Conservation (phyloP, 2,113 vertebrate genomes). For the Melanotaenia duboulayi region DNA sequence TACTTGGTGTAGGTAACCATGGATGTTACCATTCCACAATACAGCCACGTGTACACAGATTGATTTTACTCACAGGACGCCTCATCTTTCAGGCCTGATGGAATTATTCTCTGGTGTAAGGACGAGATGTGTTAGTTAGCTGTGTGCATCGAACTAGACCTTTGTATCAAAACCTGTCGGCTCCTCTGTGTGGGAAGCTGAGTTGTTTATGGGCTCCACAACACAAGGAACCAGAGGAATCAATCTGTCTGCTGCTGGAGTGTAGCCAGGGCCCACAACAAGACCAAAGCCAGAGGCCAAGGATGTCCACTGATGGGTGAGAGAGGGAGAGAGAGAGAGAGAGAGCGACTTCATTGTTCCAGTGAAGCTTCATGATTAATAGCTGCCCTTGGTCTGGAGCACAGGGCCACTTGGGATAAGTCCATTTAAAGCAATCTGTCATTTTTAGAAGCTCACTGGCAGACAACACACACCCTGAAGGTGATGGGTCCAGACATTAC, state of each 20-base stretch:
- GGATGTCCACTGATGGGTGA: constrained; percentile 59
- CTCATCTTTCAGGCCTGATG: constrained; percentile 36
- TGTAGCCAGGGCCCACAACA: constrained; percentile 55
- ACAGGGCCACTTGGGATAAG: constrained; percentile 47
- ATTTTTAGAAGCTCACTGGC: constrained; percentile 36
- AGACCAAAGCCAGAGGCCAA: constrained; percentile 63
- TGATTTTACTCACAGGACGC: constrained; percentile 19
- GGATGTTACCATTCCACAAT: too few species aligned
- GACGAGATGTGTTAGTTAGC: constrained; percentile 55
- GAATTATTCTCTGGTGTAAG: constrained; percentile 36
- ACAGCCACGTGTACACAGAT: constrained; percentile 16
- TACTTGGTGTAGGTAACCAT: too few species aligned
- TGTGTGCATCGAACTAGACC: constrained; percentile 45
- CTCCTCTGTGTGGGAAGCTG: constrained; percentile 46
- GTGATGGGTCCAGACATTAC: constrained; percentile 26
- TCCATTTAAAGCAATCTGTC: constrained; percentile 54
- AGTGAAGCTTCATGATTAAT: constrained; percentile 66
- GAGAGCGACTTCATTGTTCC: constrained; percentile 44
- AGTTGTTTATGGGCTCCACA: constrained; percentile 64
- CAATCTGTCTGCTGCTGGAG: constrained; percentile 67
- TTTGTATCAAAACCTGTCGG: constrained; percentile 66
- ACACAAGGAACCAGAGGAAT: constrained; percentile 57
- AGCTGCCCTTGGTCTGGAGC: constrained; percentile 51
- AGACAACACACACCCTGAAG: constrained; percentile 34
- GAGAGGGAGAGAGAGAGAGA: constrained; percentile 29